phyloP scores from a whole-genome alignment of 2,113 vertebrate genomes.

The Mixornis gularis region DNA sequence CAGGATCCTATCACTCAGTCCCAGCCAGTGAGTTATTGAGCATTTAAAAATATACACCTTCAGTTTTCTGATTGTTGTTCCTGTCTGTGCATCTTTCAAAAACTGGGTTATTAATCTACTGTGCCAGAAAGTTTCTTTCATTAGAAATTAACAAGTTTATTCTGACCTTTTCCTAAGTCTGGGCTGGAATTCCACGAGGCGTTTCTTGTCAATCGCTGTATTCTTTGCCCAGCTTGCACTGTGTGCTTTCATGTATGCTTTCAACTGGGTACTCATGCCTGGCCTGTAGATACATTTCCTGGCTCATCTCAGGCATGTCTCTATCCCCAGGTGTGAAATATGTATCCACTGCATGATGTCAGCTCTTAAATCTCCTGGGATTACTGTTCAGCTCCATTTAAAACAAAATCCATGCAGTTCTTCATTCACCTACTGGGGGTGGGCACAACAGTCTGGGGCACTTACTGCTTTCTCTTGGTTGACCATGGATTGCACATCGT shows the following conservation, averaged over 20 bases:
- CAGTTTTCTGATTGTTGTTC: background rate
- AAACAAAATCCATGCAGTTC: slow-evolving; percentile 2
- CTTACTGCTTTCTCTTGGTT: background rate
- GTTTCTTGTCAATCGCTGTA: slow-evolving; percentile 14
- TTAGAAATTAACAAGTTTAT: background rate
- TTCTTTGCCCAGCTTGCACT: background rate
- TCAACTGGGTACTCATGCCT: slow-evolving; percentile 30
- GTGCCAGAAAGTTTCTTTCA: background rate
- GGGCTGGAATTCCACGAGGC: slow-evolving; percentile 3
- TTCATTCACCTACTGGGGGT: background rate
- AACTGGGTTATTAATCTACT: background rate
- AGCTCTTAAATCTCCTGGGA: slow-evolving; percentile 29
- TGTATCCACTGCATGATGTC: slow-evolving; percentile 24
- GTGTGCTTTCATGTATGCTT: background rate
- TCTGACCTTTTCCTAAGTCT: slow-evolving; percentile 18
- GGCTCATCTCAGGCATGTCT: slow-evolving; percentile 54
- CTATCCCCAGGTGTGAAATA: slow-evolving; percentile 52
- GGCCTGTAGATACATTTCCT: slow-evolving; percentile 53
- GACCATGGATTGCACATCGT: background rate
- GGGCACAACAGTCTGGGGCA: background rate
- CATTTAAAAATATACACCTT: background rate
- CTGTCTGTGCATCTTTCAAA: background rate
- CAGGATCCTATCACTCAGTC: background rate
- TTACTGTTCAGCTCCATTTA: slow-evolving; percentile 42
- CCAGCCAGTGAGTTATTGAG: background rate